phyloP scores from a whole-genome alignment of 1,140 invertebrate species.

The Aphis craccivora region DNA sequence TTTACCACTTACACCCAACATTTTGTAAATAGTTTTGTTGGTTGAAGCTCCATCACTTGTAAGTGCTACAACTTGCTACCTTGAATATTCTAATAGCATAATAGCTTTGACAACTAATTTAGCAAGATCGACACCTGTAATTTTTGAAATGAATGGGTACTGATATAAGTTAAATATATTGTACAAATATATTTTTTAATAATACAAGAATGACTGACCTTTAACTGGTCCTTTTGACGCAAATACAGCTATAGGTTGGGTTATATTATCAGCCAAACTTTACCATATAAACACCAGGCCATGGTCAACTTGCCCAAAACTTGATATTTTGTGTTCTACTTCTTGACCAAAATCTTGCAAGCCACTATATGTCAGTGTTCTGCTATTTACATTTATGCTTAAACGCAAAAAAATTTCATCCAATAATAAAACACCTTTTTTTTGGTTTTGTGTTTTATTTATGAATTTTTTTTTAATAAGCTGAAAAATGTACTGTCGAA shows the following conservation, averaged over 20 bases:
- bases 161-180: too few species aligned
- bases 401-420: not conserved
- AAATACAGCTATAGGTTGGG: not conserved
- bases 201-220: not conserved
- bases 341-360: not conserved
- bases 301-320: not conserved
- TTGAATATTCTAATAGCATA: not conserved
- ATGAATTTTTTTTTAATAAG: not conserved
- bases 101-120: not conserved
- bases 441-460: conserved; percentile 4
- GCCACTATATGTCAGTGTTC: not conserved
- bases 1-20: conserved; percentile 12
- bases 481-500: not conserved
- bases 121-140: not conserved
- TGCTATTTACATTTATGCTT: not conserved
- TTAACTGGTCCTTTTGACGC: not conserved
- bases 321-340: not conserved
- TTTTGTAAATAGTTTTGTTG: conserved; percentile 9
- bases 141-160: not conserved
- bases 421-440: not conserved
- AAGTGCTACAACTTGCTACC: not conserved
- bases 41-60: conserved; percentile 25
- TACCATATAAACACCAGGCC: not conserved
- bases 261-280: not conserved
- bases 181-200: too few species aligned